phyloP scores from a whole-genome alignment of 2,888 invertebrate species.

The Lasius fuliginosus region DNA sequence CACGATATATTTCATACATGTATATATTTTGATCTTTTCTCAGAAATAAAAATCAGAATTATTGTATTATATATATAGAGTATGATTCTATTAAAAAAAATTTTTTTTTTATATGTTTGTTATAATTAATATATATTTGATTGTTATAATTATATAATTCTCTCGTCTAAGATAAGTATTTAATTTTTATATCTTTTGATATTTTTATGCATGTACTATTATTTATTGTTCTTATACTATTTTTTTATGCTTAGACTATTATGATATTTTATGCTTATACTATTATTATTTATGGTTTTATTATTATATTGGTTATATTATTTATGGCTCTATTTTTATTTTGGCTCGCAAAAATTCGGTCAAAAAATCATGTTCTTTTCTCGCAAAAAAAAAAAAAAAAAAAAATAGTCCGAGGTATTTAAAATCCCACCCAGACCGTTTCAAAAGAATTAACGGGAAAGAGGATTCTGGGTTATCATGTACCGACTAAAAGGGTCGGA shows the following conservation, averaged over 20 bases:
- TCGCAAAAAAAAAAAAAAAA: neutral
- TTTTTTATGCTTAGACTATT: too few relatives aligned
- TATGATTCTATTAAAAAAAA: neutral
- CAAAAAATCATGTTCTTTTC: neutral
- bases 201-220: neutral
- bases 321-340: neutral
- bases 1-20: neutral
- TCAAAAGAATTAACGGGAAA: slow-evolving; percentile 75
- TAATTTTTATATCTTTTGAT: neutral
- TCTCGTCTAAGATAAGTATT: neutral
- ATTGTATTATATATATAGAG: neutral
- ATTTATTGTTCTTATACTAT: neutral
- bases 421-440: slow-evolving; percentile 39
- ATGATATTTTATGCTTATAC: too few relatives aligned
- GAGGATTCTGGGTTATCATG: slow-evolving; percentile 72
- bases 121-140: neutral
- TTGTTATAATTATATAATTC: neutral
- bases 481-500: slow-evolving; percentile 48
- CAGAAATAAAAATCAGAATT: slow-evolving; percentile 1
- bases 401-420: neutral
- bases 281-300: too few relatives aligned
- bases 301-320: too few relatives aligned
- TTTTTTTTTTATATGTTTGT: neutral
- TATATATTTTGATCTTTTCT: neutral
- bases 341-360: neutral